These are phyloP conservation scores for Nycteola revayana DNA, from an alignment of 2,888 invertebrate species.

Conservation along the genomic window DNA sequence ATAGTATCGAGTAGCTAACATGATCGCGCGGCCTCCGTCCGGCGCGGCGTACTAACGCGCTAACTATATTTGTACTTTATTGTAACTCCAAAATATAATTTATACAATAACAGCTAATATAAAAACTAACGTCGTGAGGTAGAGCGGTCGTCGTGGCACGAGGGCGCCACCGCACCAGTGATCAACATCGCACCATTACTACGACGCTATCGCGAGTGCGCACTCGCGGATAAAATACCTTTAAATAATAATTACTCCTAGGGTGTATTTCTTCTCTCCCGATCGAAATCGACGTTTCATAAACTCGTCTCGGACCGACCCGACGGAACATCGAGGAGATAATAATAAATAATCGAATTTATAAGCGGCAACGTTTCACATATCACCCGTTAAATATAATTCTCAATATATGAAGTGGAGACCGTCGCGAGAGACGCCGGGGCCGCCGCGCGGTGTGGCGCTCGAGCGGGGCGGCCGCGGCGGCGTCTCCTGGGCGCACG, in stretches of 20 bases:
- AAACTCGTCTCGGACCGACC: slow-evolving; percentile 80
- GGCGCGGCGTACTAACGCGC: slow-evolving; percentile 47
- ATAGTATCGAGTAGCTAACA: slow-evolving; percentile 65
- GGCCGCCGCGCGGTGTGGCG: slow-evolving; percentile 69
- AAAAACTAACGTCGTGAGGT: slow-evolving; percentile 74
- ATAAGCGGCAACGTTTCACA: slow-evolving; percentile 81
- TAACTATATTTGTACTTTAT: slow-evolving; percentile 67
- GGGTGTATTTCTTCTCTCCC: slow-evolving; percentile 81
- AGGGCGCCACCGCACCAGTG: slow-evolving; percentile 53
- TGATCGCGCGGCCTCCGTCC: slow-evolving; percentile 65
- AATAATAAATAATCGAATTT: slow-evolving; percentile 77
- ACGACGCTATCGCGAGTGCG: slow-evolving; percentile 71
- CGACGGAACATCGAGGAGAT: slow-evolving; percentile 78
- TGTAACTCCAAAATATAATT: slow-evolving; percentile 78
- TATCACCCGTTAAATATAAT: slow-evolving; percentile 82
- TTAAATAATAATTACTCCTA: slow-evolving; percentile 77
- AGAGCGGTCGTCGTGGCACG: slow-evolving; percentile 69
- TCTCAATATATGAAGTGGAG: slow-evolving; percentile 81
- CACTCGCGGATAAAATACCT: slow-evolving; percentile 70
- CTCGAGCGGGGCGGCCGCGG: slow-evolving; percentile 45
- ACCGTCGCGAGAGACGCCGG: slow-evolving; percentile 65
- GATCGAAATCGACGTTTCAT: slow-evolving; percentile 79
- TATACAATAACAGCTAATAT: slow-evolving; percentile 79
- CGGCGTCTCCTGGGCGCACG: slow-evolving; percentile 37
- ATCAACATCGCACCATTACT: slow-evolving; percentile 76